Evolutionary conservation across 1,140 invertebrate species (phyloP).

Genomic region (Cylas formicarius): DNA sequence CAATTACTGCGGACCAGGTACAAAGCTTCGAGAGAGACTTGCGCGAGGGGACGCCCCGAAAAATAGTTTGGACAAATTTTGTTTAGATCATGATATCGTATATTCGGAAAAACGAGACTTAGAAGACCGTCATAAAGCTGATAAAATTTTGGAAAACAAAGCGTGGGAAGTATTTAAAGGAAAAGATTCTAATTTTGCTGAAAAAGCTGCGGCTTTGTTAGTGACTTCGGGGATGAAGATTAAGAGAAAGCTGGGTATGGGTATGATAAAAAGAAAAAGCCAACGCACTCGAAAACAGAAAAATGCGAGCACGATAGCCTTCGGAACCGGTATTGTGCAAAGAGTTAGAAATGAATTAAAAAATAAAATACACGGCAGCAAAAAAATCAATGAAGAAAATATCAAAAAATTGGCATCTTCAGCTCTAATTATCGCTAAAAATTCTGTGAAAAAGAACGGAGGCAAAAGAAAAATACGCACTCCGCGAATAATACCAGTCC

Average conservation of each 20-base stretch:
- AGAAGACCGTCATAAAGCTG: conserved; percentile 38
- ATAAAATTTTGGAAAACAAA: conserved; percentile 38
- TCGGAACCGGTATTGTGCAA: neutral
- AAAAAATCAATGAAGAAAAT: neutral
- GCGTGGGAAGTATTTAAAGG: conserved; percentile 39
- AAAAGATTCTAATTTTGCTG: conserved; percentile 35
- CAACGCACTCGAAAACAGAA: neutral
- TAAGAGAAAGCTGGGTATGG: conserved; percentile 29
- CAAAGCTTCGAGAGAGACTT: conserved; percentile 42
- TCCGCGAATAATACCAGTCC: conserved; percentile 36
- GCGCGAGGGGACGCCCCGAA: conserved; percentile 40
- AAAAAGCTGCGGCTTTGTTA: conserved; percentile 31
- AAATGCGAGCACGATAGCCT: neutral
- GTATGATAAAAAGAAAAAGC: conserved; percentile 3
- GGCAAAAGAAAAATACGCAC: conserved; percentile 12
- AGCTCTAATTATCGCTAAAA: too few relatives aligned
- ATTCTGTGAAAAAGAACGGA: too few relatives aligned
- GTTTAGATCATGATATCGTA: conserved; percentile 44
- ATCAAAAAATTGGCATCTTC: too few relatives aligned
- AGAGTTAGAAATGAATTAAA: neutral
- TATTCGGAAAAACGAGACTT: conserved; percentile 39
- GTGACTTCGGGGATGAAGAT: conserved; percentile 21
- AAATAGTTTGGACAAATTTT: conserved; percentile 43
- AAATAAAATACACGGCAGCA: conserved; percentile 1
- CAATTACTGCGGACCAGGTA: conserved; percentile 45